Base-by-base conservation (phyloP, 2,797 vertebrate genomes). In the Poecile montanus region DNA sequence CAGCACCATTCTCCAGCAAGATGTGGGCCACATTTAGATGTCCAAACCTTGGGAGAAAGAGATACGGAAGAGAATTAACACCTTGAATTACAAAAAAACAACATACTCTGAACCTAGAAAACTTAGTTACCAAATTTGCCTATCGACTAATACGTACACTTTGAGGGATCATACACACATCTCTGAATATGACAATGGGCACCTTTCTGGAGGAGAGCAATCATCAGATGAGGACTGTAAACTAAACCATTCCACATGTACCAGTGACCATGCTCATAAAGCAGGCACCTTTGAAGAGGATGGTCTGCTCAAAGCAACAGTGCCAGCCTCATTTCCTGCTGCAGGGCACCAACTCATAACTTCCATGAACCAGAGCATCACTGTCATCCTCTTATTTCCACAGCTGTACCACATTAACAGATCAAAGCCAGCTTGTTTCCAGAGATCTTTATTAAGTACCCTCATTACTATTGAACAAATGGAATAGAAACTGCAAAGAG, bases 1-100 rank as follows among this genome's bases (percentile, higher is more conserved):
- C 99, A 2, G 99, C 99, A 5, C 99, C 99, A 1, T 99, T 99
- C 95, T 99, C 99, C 97, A 99, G 91, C 68, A 99, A 98, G 92
- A 99, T 98, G 94, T 98, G 98, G 45, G 98, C 98, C 51, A 99
- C 99, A 0, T 95, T 98, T 67, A 98, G 95, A 84, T 99, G 99
- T 58, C 99, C 99, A 91, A 99, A 99, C 95, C 99, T 99, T 73
- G 88, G 71, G 38, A 75, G 71, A 72, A 89, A 79, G 9, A 75
- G 7, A 76, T 21, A 63, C 5, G 3, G 16, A 44, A 4, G 2
- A 85, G 27, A 93, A 78, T 91, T 74, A 88, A 75, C 22, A 80
- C 12, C 16, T 11, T 36, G 11, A 6, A 88, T 16, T 25, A 27
- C 40, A 91, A 85, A 89, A 89, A 89, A 57, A 6, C 0, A 1